Evolutionary conservation across 1,140 invertebrate species (phyloP).

Genomic region (Coboldia fuscipes): DNA sequence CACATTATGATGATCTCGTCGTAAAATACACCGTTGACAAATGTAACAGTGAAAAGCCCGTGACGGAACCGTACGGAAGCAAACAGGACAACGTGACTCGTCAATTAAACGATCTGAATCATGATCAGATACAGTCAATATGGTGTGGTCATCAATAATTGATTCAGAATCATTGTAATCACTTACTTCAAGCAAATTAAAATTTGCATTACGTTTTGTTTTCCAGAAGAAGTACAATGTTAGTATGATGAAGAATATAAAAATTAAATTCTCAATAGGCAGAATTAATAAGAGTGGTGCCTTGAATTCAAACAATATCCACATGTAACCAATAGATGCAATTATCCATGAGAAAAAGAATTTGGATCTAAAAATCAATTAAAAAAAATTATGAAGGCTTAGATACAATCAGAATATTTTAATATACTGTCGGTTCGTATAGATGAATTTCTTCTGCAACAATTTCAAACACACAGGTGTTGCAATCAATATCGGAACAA

Average conservation of each 20-base stretch:
- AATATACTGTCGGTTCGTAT: slow-evolving; percentile 6
- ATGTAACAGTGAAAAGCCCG: slow-evolving; percentile 14
- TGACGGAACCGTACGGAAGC: slow-evolving; percentile 12
- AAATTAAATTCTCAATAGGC: slow-evolving; percentile 22
- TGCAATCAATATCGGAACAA: slow-evolving; percentile 17
- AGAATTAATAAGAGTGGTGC: slow-evolving; percentile 22
- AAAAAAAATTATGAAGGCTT: not conserved
- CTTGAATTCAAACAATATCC: slow-evolving; percentile 18
- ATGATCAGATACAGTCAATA: slow-evolving; percentile 7
- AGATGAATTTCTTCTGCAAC: slow-evolving; percentile 8
- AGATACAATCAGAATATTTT: not conserved
- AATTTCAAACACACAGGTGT: slow-evolving; percentile 16
- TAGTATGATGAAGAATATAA: slow-evolving; percentile 14
- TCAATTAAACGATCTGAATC: too few species aligned
- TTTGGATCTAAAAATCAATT: slow-evolving; percentile 8
- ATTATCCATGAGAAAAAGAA: slow-evolving; percentile 23
- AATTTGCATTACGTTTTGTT: not conserved
- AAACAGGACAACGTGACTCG: slow-evolving; percentile 15
- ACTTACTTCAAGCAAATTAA: not conserved
- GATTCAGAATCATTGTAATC: not conserved
- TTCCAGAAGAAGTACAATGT: slow-evolving; percentile 11
- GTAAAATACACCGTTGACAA: slow-evolving; percentile 14
- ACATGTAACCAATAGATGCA: slow-evolving; percentile 18
- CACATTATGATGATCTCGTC: slow-evolving; percentile 17
- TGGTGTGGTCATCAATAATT: not conserved